A percentile compares a stretch with the other conserved stretches of the same genome.
phyloP scores from a whole-genome alignment of 1,140 invertebrate species.

The Venustaconcha ellipsiformis region DNA sequence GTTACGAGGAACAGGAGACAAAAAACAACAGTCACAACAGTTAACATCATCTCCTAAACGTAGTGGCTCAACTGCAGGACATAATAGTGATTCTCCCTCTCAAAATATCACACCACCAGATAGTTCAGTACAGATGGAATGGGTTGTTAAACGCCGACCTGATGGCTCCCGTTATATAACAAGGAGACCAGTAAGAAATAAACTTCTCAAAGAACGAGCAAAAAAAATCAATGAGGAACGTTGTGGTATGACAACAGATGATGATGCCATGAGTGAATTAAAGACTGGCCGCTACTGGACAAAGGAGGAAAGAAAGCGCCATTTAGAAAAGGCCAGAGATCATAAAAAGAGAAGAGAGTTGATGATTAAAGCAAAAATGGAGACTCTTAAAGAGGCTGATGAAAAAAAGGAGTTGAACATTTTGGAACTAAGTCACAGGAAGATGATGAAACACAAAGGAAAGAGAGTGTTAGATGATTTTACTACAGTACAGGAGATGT shows the following conservation, averaged over 20 bases:
- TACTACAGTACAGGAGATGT: constrained; percentile 71
- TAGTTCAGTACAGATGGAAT: constrained; percentile 74
- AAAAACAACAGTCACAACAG: constrained; percentile 24
- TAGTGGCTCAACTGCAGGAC: constrained; percentile 47
- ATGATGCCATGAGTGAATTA: constrained; percentile 84
- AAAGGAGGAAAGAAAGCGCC: constrained; percentile 82
- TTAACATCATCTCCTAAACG: constrained; percentile 37
- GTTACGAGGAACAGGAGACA: constrained; percentile 18
- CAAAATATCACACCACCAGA: constrained; percentile 47
- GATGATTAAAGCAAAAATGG: constrained; percentile 63
- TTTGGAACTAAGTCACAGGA: constrained; percentile 70
- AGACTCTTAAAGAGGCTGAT: constrained; percentile 65
- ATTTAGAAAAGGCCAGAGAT: constrained; percentile 79
- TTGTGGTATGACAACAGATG: constrained; percentile 83
- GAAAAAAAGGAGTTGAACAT: constrained; percentile 67
- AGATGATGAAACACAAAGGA: constrained; percentile 70
- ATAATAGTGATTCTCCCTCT: constrained; percentile 25
- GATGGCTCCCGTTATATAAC: constrained; percentile 86
- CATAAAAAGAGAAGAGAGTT: constrained; percentile 70
- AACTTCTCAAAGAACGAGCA: constrained; percentile 79
- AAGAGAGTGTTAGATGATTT: constrained; percentile 71
- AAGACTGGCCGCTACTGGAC: constrained; percentile 86
- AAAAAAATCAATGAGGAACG: constrained; percentile 79
- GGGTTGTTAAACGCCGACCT: constrained; percentile 83
- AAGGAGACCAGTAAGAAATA: constrained; percentile 78